Evolutionary conservation across 2,888 invertebrate species (phyloP).

Genomic region (Pristionchus maxplancki): DNA sequence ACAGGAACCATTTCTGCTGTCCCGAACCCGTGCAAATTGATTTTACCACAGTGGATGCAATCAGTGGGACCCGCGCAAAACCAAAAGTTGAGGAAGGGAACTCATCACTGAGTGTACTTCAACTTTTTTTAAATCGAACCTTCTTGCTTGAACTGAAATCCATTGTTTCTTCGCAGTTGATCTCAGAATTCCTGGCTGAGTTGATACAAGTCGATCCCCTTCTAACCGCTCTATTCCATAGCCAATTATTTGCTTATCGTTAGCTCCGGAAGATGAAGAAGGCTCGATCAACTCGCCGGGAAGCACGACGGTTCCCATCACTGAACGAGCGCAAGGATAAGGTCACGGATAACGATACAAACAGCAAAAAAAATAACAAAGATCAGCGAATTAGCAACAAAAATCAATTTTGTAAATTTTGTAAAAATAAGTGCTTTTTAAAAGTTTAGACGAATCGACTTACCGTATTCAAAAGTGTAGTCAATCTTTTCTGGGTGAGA

Average conservation of each 20-base stretch:
- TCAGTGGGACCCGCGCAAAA: too few species aligned
- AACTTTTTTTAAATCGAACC: conserved; percentile 52
- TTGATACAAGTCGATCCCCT: conserved; percentile 52
- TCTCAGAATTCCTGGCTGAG: conserved; percentile 61
- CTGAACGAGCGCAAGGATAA: background rate
- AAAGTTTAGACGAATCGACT: conserved; percentile 4
- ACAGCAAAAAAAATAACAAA: background rate
- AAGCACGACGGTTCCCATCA: conserved; percentile 45
- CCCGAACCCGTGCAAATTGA: too few species aligned
- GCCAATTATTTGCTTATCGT: conserved; percentile 52
- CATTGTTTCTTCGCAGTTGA: conserved; percentile 60
- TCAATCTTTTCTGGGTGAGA: too few species aligned
- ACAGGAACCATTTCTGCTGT: too few species aligned
- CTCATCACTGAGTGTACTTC: too few species aligned
- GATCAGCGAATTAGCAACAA: background rate
- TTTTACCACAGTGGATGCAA: too few species aligned
- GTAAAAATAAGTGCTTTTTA: background rate
- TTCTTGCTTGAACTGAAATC: conserved; percentile 65
- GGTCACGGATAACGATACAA: background rate
- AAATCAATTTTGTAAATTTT: conserved; percentile 42
- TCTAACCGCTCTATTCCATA: conserved; percentile 64
- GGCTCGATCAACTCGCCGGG: conserved; percentile 50
- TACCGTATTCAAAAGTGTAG: too few species aligned
- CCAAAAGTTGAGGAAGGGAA: too few species aligned
- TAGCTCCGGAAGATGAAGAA: conserved; percentile 33